phyloP scores from a whole-genome alignment of 37 sponge, comb jelly and placozoan species.

The Chondrosia reniformis region DNA sequence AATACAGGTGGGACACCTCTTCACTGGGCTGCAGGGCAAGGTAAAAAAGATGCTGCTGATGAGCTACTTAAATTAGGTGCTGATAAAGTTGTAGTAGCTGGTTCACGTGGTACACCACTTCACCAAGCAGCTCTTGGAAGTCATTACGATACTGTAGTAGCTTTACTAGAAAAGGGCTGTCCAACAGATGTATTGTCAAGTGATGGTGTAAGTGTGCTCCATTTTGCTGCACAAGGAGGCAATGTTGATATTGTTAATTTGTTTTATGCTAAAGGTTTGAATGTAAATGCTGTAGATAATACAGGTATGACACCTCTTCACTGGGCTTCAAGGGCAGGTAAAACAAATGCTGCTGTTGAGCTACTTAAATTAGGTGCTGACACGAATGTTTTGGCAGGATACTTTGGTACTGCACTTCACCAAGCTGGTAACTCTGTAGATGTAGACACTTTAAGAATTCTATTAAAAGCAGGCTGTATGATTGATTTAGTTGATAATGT shows the following conservation, averaged over 20 bases:
- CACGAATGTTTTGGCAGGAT: background rate
- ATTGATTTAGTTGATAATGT: background rate
- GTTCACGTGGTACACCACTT: background rate
- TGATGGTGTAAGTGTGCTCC: background rate
- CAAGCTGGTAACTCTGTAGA: background rate
- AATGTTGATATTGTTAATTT: background rate
- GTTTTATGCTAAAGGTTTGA: background rate
- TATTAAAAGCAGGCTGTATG: background rate
- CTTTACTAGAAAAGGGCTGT: background rate
- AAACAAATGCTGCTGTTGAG: background rate
- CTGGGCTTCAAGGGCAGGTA: background rate
- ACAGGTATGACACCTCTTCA: background rate
- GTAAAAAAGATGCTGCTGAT: background rate
- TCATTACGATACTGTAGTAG: background rate
- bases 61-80: background rate
- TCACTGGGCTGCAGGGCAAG: background rate
- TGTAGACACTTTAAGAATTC: background rate
- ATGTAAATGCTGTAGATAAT: background rate
- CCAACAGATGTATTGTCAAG: background rate
- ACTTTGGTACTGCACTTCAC: background rate
- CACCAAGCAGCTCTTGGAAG: background rate
- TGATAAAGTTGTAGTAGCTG: background rate
- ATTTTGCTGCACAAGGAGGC: background rate
- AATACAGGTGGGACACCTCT: background rate
- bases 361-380: background rate